A percentile compares a stretch with the other conserved stretches of the same genome.
Conservation (phyloP, 30 jellyfish, hydroid and myxozoan species). For the Aurelia aurita region DNA sequence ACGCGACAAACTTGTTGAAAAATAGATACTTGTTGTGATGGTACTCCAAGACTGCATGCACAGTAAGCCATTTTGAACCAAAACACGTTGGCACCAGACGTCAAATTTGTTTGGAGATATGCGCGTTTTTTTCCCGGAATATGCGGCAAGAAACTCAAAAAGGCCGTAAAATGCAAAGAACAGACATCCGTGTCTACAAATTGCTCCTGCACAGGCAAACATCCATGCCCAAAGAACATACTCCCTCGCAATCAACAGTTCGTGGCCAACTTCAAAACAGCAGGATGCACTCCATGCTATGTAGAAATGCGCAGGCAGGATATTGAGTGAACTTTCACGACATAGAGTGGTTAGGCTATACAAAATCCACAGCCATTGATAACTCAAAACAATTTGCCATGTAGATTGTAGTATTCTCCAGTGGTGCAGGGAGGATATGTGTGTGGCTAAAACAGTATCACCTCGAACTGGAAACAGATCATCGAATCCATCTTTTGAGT, state of each 20-base stretch:
- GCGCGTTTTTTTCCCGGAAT: slow-evolving; percentile 22
- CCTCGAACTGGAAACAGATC: not conserved
- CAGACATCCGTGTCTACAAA: slow-evolving; percentile 60
- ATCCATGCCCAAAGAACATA: slow-evolving; percentile 54
- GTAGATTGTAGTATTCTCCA: slow-evolving; percentile 2
- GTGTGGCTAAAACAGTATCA: not conserved
- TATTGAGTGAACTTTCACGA: slow-evolving; percentile 30
- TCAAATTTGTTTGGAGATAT: slow-evolving; percentile 38
- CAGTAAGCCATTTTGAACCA: slow-evolving; percentile 63
- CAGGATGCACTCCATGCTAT: slow-evolving; percentile 56
- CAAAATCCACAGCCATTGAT: slow-evolving; percentile 67
- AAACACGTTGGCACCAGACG: slow-evolving; percentile 55
- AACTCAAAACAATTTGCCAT: slow-evolving; percentile 53
- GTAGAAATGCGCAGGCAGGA: slow-evolving; percentile 55
- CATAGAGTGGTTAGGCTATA: slow-evolving; percentile 50
- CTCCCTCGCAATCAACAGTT: slow-evolving; percentile 7
- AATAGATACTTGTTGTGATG: slow-evolving; percentile 9
- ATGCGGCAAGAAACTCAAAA: slow-evolving; percentile 65
- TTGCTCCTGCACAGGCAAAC: slow-evolving; percentile 52
- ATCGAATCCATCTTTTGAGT: not conserved
- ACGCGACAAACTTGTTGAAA: slow-evolving; percentile 11
- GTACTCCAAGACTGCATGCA: slow-evolving; percentile 66
- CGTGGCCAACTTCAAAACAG: slow-evolving; percentile 47
- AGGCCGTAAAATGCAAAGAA: slow-evolving; percentile 57
- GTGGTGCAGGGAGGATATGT: not conserved